Base-by-base conservation (phyloP, 2,797 vertebrate species). In the Crypturellus tataupa region DNA sequence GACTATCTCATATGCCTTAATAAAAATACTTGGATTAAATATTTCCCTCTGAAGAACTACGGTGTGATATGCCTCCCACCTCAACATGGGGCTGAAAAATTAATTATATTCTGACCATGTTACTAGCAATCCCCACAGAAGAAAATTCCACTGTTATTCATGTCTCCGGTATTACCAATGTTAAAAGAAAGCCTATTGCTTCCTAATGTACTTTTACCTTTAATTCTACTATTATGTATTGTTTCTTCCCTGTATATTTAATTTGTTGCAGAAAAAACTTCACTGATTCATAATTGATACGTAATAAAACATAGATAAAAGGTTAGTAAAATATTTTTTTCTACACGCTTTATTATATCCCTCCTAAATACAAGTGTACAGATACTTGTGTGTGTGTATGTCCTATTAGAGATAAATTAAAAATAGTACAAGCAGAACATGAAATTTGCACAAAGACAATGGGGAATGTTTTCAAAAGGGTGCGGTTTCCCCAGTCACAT, bases 191-290 rank as follows among this genome's bases (percentile, higher is more conserved):
- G 25, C 5, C n/a, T 29, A 7, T 35, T 75, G 12, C 18, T 78
- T 87, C 25, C n/a, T 42, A 39, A 70, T 71, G 51, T 51, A 25
- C 60, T 67, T 75, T n/a, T 37, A 67, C 8, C 51, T 63, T 64
- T 19, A 76, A 79, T 79, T 83, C 65, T 71, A 44, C 55, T 76
- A 9, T 39, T 59, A 49, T 65, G 20, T 10, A 55, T 20, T n/a
- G 13, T 12, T 87, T 92, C 20, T 55, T 55, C 65, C 49, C 65
- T 42, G 24, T 59, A 4, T 56, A 35, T 64, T 55, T 85, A 33
- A 87, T 31, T 44, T 39, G 18, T 80, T 79, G 89, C 39, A 81
- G 89, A 93, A 79, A 68, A 37, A 40, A 33, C 59, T 79, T 67
- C 44, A 78, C 0, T 69, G 83, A 79, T 79, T 96, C 70, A 39